Evolutionary conservation across 2,888 invertebrate species (phyloP).

Genomic region (Ecdyonurus torrentis): DNA sequence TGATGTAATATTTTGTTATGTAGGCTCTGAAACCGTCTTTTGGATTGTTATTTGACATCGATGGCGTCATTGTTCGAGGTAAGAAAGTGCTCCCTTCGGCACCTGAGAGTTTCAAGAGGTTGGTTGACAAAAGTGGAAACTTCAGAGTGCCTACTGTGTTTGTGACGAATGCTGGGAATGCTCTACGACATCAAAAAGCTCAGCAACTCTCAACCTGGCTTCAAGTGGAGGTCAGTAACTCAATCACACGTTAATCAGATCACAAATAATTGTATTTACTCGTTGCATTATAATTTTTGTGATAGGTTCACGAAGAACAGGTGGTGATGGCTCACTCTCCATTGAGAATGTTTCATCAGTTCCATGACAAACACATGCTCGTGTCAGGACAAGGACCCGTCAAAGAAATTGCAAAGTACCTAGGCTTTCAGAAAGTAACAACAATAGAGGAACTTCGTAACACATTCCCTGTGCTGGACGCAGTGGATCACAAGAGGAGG

Average conservation of each 20-base stretch:
- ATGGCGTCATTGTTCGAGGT: constrained; percentile 46
- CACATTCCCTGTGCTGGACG: constrained; percentile 41
- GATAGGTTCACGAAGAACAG: constrained; percentile 35
- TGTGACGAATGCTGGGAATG: constrained; percentile 48
- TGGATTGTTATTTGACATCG: constrained; percentile 49
- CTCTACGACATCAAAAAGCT: constrained; percentile 37
- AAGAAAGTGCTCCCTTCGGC: constrained; percentile 38
- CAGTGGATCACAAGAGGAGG: constrained; percentile 31
- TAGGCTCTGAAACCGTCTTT: constrained; percentile 25
- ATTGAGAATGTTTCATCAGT: constrained; percentile 37
- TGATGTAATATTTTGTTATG: constrained; percentile 5
- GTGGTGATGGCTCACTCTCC: constrained; percentile 49
- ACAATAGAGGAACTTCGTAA: constrained; percentile 37
- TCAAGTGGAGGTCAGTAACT: constrained; percentile 29
- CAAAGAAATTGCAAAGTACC: constrained; percentile 32
- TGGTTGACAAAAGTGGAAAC: constrained; percentile 33
- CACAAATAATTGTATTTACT: background rate
- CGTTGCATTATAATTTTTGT: background rate
- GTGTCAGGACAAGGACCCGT: constrained; percentile 39
- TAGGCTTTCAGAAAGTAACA: constrained; percentile 42
- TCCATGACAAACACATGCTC: constrained; percentile 40
- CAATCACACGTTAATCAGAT: too few relatives aligned
- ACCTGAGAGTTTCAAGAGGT: constrained; percentile 34
- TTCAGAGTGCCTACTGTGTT: constrained; percentile 43
- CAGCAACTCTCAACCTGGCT: constrained; percentile 39